These are phyloP conservation scores for Hypomecis punctinalis DNA, from an alignment of 2,888 invertebrate species.

Conservation along the genomic window DNA sequence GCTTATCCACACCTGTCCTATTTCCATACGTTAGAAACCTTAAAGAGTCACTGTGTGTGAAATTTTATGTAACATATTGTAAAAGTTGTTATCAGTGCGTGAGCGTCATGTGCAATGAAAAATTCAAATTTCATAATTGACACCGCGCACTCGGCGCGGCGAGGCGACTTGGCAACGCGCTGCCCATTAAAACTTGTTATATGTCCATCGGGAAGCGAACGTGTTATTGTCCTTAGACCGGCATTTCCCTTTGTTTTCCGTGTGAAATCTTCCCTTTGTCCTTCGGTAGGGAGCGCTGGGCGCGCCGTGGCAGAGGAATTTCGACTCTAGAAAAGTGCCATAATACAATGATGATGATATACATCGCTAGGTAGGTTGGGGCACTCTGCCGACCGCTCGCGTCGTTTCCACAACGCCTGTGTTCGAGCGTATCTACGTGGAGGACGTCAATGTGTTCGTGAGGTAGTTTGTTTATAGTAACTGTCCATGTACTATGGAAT, in stretches of 20 bases:
- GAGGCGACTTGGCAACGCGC: conserved; percentile 75
- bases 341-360: conserved; percentile 74
- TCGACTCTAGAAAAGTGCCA: conserved; percentile 82
- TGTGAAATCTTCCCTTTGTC: conserved; percentile 81
- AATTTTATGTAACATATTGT: conserved; percentile 52
- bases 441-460: conserved; percentile 75
- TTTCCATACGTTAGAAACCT: conserved; percentile 57
- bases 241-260: conserved; percentile 81
- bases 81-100: conserved; percentile 56
- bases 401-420: conserved; percentile 74
- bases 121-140: conserved; percentile 73
- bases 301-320: conserved; percentile 78
- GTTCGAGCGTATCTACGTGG: conserved; percentile 73
- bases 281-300: conserved; percentile 76
- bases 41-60: conserved; percentile 27
- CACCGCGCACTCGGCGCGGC: conserved; percentile 65
- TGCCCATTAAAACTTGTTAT: conserved; percentile 61
- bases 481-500: conserved; percentile 68
- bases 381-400: conserved; percentile 73
- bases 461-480: conserved; percentile 86
- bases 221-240: conserved; percentile 69
- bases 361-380: conserved; percentile 74
- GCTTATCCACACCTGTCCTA: conserved; percentile 54
- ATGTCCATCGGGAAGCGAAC: conserved; percentile 63
- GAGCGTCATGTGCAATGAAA: conserved; percentile 59